Evolutionary conservation across 2,113 vertebrate species (phyloP).

Genomic region (Melanerpes formicivorus): DNA sequence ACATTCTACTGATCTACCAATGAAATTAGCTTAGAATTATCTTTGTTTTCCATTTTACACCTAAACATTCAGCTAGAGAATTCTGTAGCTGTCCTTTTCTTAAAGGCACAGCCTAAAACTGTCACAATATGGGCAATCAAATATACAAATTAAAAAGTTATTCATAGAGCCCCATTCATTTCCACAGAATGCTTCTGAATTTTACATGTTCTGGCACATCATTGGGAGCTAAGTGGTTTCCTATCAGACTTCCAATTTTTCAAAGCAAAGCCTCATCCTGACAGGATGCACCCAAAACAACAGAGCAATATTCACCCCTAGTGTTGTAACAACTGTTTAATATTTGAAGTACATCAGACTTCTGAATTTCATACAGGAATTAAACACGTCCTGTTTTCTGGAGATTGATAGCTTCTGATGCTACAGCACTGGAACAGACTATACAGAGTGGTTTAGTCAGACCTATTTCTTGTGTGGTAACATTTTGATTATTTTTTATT

Average conservation of each 20-base stretch:
- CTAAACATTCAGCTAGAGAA: too few species aligned
- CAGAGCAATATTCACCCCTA: background rate
- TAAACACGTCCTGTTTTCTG: background rate
- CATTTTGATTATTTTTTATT: slow-evolving; percentile 7
- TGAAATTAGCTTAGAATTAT: too few species aligned
- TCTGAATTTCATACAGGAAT: background rate
- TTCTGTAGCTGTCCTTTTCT: too few species aligned
- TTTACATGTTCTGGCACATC: background rate
- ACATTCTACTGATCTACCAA: too few species aligned
- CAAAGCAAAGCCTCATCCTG: background rate
- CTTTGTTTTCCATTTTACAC: too few species aligned
- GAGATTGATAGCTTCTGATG: background rate
- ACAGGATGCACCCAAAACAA: fast-evolving
- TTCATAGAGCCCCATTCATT: background rate
- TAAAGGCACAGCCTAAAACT: too few species aligned
- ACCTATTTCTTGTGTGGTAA: slow-evolving; percentile 5
- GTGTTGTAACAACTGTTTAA: background rate
- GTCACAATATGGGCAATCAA: background rate
- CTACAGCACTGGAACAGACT: background rate
- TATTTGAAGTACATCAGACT: background rate
- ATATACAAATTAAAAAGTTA: background rate
- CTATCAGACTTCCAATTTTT: background rate
- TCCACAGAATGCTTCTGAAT: background rate
- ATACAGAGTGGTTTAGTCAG: background rate
- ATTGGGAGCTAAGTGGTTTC: background rate